Evolutionary conservation across 2,113 vertebrate genomes (phyloP).

Genomic region (Ameiurus melas): DNA sequence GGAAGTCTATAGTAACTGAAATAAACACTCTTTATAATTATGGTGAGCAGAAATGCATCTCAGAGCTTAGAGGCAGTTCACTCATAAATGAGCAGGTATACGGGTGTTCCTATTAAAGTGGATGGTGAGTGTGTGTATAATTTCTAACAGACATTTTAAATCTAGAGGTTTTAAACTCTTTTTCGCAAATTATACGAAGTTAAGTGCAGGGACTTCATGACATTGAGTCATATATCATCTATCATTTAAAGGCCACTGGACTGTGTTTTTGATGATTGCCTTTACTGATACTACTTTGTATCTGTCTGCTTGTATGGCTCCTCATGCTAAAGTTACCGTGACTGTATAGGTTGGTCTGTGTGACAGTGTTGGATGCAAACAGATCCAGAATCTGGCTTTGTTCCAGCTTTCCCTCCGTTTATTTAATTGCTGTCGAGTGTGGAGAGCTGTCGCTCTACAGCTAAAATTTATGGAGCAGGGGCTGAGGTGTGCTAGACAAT

Average conservation of each 20-base stretch:
- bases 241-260: neutral
- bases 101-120: neutral
- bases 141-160: neutral
- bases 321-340: constrained; percentile 14
- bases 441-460: constrained; percentile 37
- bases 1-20: neutral
- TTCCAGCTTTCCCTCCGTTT: constrained; percentile 32
- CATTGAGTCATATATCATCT: neutral
- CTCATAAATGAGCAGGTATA: neutral
- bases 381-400: constrained; percentile 14
- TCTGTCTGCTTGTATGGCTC: neutral
- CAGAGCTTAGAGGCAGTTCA: neutral
- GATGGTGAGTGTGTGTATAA: neutral
- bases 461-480: constrained; percentile 32
- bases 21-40: neutral
- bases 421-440: constrained; percentile 54
- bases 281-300: neutral
- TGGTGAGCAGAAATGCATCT: neutral
- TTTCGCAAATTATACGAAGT: neutral
- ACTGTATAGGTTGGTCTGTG: constrained; percentile 17
- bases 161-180: neutral
- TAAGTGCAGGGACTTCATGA: neutral
- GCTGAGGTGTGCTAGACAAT: constrained; percentile 47
- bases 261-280: neutral
- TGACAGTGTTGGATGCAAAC: neutral